Base-by-base conservation (phyloP, 2,888 invertebrate genomes). In the Drosophila cognata region DNA sequence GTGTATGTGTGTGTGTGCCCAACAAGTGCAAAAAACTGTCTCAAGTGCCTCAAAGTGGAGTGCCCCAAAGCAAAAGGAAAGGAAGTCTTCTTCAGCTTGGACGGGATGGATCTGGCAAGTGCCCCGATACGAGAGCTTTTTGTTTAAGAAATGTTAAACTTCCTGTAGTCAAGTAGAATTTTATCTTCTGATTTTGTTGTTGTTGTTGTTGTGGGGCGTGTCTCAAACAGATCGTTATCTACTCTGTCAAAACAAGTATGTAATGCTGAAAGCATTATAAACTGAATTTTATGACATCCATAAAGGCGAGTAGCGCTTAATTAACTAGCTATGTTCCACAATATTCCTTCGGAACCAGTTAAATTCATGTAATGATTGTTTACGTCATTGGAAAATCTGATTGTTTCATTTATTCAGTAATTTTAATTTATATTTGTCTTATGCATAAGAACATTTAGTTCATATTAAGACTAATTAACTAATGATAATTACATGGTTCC, bases 21-120 rank as follows among this genome's bases (percentile, higher is more conserved):
- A 82, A 74, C 83, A 84, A 84, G 83, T 84, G 84, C 84, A 82
- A 89, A 84, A 85, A 89, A 89, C 68, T 87, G 85, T 89, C 85
- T 86, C 85, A 89, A 86, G 85, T 86, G 85, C 76, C 78, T 53
- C 61, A 59, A 25, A 62, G 63, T 72, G 65, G 72, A 74, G 74
- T 62, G 75, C 29, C 68, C 74, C 76, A 46, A 65, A 65, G 76
- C 76, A 13, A 71, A 78, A 57, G 79, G 66, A 86, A 71, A 88
- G 88, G 88, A 88, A 86, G 84, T 84, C 71, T 81, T 88, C 74
- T 81, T 58, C 63, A 65, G 36, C 41, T 41, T 29, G 55, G 11
- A 38, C 70, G 61, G 46, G 35, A 81, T 79, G 86, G 73, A 82
- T 83, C 74, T 69, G 64, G 79, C 79, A 78, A 74, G 69, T 78